Base-by-base conservation (phyloP, 1,140 invertebrate genomes). In the Sipha flava region DNA sequence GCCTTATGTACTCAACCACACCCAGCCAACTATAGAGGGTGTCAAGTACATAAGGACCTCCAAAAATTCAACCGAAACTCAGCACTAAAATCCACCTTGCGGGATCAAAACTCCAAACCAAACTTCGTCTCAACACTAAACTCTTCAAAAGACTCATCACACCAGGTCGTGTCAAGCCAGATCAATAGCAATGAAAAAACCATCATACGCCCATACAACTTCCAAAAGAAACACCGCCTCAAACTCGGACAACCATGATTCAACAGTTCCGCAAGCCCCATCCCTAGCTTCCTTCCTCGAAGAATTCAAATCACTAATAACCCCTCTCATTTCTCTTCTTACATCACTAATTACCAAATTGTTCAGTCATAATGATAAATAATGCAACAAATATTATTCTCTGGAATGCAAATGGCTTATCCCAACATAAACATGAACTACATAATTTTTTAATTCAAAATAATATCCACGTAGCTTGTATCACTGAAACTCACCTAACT, bases 11-110 rank as follows among this genome's bases (percentile, higher is more conserved):
- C 81, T 7, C 81, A 83, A 43, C 80, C 83, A 14, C 85, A 86
- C 64, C 82, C 85, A 40, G 85, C 85, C 23, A 86, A 84, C 80
- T 85, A 84, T 49, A 83, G 81, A 82, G 84, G 83, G 1, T 85
- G 85, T 14, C 7, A 26, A 34, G 21, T 43, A 0, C 40, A 80
- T 23, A 31, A 29, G 29, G 21, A 79, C 2, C 37, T 79, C 40
- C 54, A 80, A 40, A 0, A 59, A 59, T 59, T 3, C 26, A 1
- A 29, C 6, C 26, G 1, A 31, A 18, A 7, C 1, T 59, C 14
- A 16, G 23, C 16, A 59, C 29, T 5, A 1, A 29, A 59, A 18
- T 1, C 23, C 23, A 6, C 26, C 26, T 31, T 0, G 16, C 1
- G 26, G 14, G 26, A 16, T 5, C 16, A 59, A 2, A 29, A 18